phyloP scores from a whole-genome alignment of 2,797 vertebrate species.

The Myotis findleyi region DNA sequence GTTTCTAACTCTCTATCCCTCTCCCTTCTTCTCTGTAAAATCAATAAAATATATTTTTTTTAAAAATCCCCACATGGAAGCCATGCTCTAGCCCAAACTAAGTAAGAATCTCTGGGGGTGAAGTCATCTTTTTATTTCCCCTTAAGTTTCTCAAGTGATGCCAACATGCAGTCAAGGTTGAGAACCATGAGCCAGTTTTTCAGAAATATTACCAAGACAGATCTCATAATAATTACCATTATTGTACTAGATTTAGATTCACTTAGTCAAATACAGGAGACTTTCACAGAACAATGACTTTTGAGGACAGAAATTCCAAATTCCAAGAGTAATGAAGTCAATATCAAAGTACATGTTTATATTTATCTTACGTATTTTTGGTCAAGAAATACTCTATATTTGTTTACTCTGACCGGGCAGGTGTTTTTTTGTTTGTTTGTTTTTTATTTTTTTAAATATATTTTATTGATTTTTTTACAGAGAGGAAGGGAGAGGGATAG shows the following conservation, averaged over 20 bases:
- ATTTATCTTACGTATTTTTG: background rate
- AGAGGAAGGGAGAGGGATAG: no score
- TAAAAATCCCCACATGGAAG: background rate
- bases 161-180: background rate
- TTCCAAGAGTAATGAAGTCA: background rate
- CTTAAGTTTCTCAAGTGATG: background rate
- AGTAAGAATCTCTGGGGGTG: background rate
- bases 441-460: no score
- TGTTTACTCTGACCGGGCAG: conserved; percentile 1
- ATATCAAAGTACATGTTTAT: conserved; percentile 12
- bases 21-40: no score
- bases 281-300: background rate
- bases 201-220: background rate
- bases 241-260: background rate
- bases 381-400: background rate
- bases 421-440: no score
- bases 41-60: background rate
- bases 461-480: no score
- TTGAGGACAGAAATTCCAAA: background rate
- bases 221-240: background rate
- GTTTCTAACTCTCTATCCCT: no score
- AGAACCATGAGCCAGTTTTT: background rate
- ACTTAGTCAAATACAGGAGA: background rate
- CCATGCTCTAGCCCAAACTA: background rate
- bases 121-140: background rate